phyloP scores from a whole-genome alignment of 2,888 invertebrate species.

The Pterobdella sp. region DNA sequence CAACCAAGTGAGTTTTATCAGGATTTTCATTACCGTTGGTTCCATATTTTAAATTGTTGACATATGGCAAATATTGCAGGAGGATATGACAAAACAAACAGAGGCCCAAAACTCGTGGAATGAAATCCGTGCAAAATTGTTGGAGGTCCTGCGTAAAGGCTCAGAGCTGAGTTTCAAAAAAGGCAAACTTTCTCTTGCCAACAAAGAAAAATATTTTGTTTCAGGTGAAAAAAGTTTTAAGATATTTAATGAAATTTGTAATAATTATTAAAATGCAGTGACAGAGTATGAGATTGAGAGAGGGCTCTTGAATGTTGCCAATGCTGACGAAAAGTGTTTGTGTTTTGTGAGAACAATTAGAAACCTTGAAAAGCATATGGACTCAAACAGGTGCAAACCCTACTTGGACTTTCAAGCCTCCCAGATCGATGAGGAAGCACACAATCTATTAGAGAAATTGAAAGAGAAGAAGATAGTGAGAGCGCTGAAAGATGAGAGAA shows the following conservation, averaged over 20 bases:
- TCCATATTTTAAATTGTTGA: neutral
- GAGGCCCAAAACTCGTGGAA: conserved; percentile 38
- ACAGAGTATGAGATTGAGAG: conserved; percentile 39
- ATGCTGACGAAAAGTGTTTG: conserved; percentile 32
- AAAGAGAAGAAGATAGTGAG: conserved; percentile 25
- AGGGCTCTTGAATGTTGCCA: conserved; percentile 34
- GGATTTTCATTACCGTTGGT: neutral
- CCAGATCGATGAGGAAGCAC: conserved; percentile 34
- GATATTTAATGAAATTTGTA: neutral
- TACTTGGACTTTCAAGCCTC: neutral
- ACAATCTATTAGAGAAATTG: conserved; percentile 32
- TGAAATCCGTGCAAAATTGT: conserved; percentile 37
- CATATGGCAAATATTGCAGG: conserved; percentile 13
- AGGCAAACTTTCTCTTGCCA: conserved; percentile 36
- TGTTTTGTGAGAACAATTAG: conserved; percentile 35
- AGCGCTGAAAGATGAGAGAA: conserved; percentile 20
- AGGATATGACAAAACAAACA: conserved; percentile 34
- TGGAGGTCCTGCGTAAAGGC: conserved; percentile 38
- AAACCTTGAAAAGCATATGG: conserved; percentile 32
- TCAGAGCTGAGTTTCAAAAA: conserved; percentile 38
- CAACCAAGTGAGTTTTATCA: conserved; percentile 35
- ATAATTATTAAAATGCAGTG: conserved; percentile 33
- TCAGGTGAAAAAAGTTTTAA: conserved; percentile 37
- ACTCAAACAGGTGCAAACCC: conserved; percentile 5
- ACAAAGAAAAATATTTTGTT: conserved; percentile 41